Percentiles rank a stretch among this genome's conserved stretches.
phyloP scores from a whole-genome alignment of 2,113 vertebrate species.

The Falco punctatus region DNA sequence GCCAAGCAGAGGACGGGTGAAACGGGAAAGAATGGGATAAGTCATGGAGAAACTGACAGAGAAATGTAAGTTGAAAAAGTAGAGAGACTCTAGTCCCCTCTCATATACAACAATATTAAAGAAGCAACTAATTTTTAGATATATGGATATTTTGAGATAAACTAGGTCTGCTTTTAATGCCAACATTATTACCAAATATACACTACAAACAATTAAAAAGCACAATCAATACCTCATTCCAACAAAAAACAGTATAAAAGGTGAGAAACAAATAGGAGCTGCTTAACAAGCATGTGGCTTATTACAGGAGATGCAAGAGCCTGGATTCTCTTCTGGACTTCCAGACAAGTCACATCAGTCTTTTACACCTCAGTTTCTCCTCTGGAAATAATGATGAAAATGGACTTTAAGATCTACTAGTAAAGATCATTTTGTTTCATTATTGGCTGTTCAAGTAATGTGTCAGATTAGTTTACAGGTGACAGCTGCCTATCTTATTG shows the following conservation, averaged over 20 bases:
- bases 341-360: not conserved
- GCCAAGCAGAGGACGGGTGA: not conserved
- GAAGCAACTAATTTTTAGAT: not conserved
- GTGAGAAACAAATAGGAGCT: not conserved
- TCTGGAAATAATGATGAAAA: not conserved
- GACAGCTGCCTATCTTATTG: not conserved
- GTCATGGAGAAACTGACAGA: not conserved
- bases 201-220: not conserved
- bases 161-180: not conserved
- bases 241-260: not conserved
- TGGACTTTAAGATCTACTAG: not conserved
- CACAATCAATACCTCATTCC: not conserved
- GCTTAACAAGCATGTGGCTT: not conserved
- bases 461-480: not conserved
- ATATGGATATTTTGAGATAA: not conserved
- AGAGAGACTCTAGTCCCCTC: not conserved
- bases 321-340: not conserved
- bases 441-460: not conserved
- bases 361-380: not conserved
- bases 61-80: not conserved
- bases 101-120: not conserved
- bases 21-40: not conserved
- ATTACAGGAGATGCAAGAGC: not conserved
- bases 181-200: not conserved
- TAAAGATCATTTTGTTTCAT: not conserved